phyloP scores from a whole-genome alignment of 1,140 invertebrate species.

The Bombus cullumanus region DNA sequence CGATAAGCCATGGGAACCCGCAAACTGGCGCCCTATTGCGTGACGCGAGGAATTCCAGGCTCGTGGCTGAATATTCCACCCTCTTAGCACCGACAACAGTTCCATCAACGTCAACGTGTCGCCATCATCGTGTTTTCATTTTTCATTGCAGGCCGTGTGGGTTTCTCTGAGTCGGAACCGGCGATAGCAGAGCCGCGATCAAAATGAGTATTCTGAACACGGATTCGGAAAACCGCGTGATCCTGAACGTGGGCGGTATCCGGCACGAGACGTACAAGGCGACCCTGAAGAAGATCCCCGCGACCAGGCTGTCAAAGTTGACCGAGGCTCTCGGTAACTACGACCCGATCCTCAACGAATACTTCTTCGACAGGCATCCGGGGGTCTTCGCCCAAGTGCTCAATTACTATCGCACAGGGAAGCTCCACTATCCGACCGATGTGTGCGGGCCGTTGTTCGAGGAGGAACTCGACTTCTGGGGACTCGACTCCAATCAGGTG shows the following conservation, averaged over 20 bases:
- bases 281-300: constrained; percentile 96
- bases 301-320: constrained; percentile 93
- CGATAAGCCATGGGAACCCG: background rate
- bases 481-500: constrained; percentile 95
- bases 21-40: background rate
- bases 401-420: constrained; percentile 97
- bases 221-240: constrained; percentile 91
- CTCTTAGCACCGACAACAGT: background rate
- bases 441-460: constrained; percentile 99
- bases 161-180: constrained; percentile 72
- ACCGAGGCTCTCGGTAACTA: constrained; percentile 97
- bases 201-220: constrained; percentile 81
- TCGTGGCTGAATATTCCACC: background rate
- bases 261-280: constrained; percentile 98
- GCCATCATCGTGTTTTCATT: background rate
- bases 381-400: constrained; percentile 98
- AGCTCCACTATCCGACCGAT: constrained; percentile 98
- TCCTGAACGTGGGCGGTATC: constrained; percentile 99
- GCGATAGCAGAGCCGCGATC: constrained; percentile 80
- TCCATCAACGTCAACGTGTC: background rate
- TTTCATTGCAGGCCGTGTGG: constrained; percentile 73
- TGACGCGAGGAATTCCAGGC: background rate
- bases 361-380: constrained; percentile 99
- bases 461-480: constrained; percentile 98
- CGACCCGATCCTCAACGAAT: constrained; percentile 98